phyloP scores from a whole-genome alignment of 2,888 invertebrate genomes.

The Leucania comma region DNA sequence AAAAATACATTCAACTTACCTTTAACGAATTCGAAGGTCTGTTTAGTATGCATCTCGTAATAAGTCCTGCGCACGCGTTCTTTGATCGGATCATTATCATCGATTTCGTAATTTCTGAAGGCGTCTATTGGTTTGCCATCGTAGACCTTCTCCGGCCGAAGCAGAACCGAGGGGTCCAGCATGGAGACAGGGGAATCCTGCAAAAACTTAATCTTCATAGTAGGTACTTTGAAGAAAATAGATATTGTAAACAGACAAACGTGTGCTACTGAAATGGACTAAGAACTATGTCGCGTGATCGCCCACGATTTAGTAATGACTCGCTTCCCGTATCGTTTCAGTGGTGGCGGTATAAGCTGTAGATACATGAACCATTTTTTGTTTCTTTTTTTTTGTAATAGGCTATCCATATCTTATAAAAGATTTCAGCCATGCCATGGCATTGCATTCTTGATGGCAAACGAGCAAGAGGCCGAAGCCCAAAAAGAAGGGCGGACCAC shows the following conservation, averaged over 20 bases:
- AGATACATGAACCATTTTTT: slow-evolving; percentile 24
- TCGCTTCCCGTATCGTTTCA: slow-evolving; percentile 37
- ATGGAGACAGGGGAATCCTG: slow-evolving; percentile 78
- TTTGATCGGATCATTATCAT: slow-evolving; percentile 94
- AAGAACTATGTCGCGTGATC: slow-evolving; percentile 27
- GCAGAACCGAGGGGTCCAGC: slow-evolving; percentile 91
- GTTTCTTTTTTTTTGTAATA: background rate
- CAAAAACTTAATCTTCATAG: slow-evolving; percentile 39
- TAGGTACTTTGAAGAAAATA: background rate
- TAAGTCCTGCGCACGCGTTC: slow-evolving; percentile 96
- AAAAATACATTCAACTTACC: slow-evolving; percentile 67
- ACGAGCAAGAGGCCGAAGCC: too few relatives aligned
- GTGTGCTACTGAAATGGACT: slow-evolving; percentile 15
- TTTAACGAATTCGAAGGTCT: slow-evolving; percentile 97
- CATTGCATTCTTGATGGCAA: too few relatives aligned
- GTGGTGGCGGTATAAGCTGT: slow-evolving; percentile 35
- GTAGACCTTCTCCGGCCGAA: slow-evolving; percentile 94
- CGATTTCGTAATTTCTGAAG: slow-evolving; percentile 95
- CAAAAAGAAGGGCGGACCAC: too few relatives aligned
- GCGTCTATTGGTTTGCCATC: slow-evolving; percentile 94
- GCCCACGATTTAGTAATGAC: slow-evolving; percentile 26
- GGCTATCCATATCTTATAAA: background rate
- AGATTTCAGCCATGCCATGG: too few relatives aligned
- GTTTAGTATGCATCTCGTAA: slow-evolving; percentile 96
- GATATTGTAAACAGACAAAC: background rate